Percentiles rank a stretch among this genome's conserved stretches.
Evolutionary conservation across 2,113 vertebrate genomes (phyloP).

Genomic region (Peromyscus maniculatus): DNA sequence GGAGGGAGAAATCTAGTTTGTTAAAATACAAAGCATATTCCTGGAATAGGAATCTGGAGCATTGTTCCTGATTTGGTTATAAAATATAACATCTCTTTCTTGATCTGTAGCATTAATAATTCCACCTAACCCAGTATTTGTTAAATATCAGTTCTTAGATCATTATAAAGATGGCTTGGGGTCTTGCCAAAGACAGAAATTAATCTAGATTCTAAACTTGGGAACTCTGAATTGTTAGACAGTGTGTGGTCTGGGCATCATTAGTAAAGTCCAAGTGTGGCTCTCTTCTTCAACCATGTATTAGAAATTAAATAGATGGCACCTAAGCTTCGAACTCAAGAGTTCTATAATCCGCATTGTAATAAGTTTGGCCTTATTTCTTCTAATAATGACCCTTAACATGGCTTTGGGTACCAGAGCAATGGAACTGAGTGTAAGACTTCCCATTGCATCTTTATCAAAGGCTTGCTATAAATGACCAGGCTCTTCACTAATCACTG

Average conservation of each 20-base stretch:
- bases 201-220: not conserved
- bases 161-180: not conserved
- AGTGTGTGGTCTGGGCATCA: not conserved
- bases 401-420: not conserved
- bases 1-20: not conserved
- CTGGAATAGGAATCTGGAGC: not conserved
- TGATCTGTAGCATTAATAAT: not conserved
- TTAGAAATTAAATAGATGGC: not conserved
- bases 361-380: not conserved
- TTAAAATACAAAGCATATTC: not conserved
- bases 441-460: not conserved
- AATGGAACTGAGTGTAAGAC: not conserved
- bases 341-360: not conserved
- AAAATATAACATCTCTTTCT: not conserved
- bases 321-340: not conserved
- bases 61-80: not conserved
- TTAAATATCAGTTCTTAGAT: not conserved
- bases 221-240: not conserved
- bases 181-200: not conserved
- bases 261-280: not conserved
- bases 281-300: not conserved
- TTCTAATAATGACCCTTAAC: not conserved
- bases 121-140: not conserved
- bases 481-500: not conserved
- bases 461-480: not conserved